Evolutionary conservation across 2,113 vertebrate genomes (phyloP).

Genomic region (Cinclus mexicanus): DNA sequence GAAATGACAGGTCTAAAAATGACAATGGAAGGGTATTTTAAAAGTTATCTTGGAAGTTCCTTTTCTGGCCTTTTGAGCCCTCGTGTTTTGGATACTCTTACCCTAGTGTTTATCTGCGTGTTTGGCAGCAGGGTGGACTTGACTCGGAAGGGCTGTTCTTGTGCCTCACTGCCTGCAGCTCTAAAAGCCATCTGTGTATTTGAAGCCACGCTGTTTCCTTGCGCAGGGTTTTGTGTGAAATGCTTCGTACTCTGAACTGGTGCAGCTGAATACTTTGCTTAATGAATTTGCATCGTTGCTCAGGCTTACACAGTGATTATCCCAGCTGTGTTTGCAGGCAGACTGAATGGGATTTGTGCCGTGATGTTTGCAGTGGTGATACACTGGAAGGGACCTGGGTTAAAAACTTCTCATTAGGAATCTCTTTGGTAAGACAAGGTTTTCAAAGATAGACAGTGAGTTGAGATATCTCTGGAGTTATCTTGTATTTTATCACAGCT

Average conservation of each 20-base stretch:
- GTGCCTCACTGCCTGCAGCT: neutral
- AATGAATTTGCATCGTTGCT: neutral
- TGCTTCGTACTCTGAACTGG: neutral
- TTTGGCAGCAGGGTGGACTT: neutral
- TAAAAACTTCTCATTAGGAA: neutral
- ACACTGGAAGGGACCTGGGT: neutral
- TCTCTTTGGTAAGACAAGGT: neutral
- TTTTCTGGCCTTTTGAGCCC: neutral
- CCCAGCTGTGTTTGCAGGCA: neutral
- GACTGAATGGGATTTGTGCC: neutral
- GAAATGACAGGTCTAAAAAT: neutral
- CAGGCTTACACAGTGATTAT: accelerated
- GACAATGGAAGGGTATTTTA: neutral
- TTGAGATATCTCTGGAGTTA: neutral
- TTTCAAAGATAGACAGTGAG: neutral
- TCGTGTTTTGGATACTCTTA: accelerated
- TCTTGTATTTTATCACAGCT: neutral
- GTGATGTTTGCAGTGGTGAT: neutral
- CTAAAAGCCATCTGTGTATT: neutral
- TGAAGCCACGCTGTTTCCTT: neutral
- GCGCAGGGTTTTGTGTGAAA: neutral
- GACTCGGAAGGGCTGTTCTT: neutral
- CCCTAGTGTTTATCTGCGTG: accelerated
- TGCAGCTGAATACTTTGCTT: accelerated
- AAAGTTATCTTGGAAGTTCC: neutral